Evolutionary conservation across 2,888 invertebrate genomes (phyloP), one percentile per base, ranked within the genome.

Genomic region (Rhimphoctona megacephalus): DNA sequence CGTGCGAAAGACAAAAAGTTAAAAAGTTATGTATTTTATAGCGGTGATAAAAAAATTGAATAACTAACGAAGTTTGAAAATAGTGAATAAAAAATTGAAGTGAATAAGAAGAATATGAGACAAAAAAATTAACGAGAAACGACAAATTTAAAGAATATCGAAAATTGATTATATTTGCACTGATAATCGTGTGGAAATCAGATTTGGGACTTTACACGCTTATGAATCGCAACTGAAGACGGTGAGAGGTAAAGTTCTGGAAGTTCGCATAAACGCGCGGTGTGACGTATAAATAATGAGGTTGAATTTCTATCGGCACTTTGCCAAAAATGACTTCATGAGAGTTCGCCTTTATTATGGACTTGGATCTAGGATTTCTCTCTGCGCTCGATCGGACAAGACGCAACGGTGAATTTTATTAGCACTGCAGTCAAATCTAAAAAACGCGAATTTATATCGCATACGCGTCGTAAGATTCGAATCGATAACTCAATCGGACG

Each of bases 251-350:
- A 54, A 25, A 52, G 69, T 76, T 46, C 43, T 61, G 54, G 70
- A 70, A 74, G 81, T 82, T 85, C 72, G 70, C 64, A 83, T 33
- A 80, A 86, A 81, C 82, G 36, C 36, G 36, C 36, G 64, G 54
- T 46, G 64, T 25, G 79, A 33, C 77, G 52, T 72, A 72, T 69
- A 72, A 85, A 85, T 85, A 87, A 87, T 76, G 76, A 74, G 83
- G 76, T 64, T 46, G 79, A 74, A 74, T 83, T 67, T 77, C 66
- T 72, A 36, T 73, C 54, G 85, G 85, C 83, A 17, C 8, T 22
- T 30, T 70, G 78, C 83, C 85, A 85, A 81, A 36, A 83, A 54
- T 78, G 49, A 81, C 78, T 79, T 78, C 73, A 83, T 30, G 72
- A 78, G 66, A 81, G 64, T 78, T 49, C 33, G 54, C 81, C 66